phyloP scores from a whole-genome alignment of 2,113 vertebrate genomes.

The Gallinago paraguaiae region DNA sequence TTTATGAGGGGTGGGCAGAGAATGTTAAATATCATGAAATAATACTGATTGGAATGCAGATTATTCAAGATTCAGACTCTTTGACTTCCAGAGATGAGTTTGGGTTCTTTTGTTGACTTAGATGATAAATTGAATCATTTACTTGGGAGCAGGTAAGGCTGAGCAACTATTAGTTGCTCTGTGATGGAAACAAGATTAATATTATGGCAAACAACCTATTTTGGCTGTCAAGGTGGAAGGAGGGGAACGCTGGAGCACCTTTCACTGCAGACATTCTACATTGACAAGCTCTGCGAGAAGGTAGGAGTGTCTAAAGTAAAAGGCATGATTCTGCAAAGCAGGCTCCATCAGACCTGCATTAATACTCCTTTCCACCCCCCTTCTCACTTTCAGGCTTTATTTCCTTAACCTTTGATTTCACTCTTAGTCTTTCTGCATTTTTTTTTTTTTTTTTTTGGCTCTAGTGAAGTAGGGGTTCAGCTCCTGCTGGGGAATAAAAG shows the following conservation, averaged over 20 bases:
- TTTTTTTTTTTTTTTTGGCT: background rate
- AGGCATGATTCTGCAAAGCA: background rate
- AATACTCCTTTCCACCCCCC: background rate
- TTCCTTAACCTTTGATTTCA: slow-evolving; percentile 40
- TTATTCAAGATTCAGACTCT: background rate
- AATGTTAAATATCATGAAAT: background rate
- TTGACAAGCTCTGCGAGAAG: background rate
- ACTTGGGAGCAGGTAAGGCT: background rate
- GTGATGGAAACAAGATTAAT: slow-evolving; percentile 8
- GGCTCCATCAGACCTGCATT: background rate
- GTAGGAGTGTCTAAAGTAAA: background rate
- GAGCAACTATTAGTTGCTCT: background rate
- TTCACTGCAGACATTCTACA: background rate
- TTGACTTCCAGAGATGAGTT: background rate
- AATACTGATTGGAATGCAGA: background rate
- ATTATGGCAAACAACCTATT: background rate
- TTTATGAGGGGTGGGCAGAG: background rate
- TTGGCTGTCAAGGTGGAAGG: background rate
- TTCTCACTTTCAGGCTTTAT: slow-evolving; percentile 4
- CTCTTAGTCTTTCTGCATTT: background rate
- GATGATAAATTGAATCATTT: slow-evolving; percentile 3
- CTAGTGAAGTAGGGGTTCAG: background rate
- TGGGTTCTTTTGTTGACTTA: background rate
- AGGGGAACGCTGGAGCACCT: background rate
- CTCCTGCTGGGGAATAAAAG: background rate